Conservation (phyloP, 2,797 vertebrate genomes). For the Numenius phaeopus region DNA sequence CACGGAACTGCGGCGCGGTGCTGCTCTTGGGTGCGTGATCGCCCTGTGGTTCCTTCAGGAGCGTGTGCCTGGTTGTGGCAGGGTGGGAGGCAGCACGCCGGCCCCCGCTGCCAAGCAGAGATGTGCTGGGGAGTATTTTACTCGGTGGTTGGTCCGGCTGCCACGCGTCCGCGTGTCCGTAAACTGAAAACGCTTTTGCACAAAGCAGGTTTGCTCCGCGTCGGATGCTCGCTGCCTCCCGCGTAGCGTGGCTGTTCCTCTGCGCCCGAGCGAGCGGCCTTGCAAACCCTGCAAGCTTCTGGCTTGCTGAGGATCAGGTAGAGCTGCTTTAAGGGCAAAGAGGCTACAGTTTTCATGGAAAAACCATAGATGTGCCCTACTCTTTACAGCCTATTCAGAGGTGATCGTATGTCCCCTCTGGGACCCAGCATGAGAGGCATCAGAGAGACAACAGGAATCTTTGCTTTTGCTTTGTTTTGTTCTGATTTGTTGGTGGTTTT, state of each 20-base stretch:
- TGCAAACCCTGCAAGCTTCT: not conserved
- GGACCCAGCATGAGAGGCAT: not conserved
- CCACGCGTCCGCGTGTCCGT: fast-evolving
- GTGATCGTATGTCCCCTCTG: not conserved
- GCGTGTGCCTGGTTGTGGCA: not conserved
- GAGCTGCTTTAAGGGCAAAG: not conserved
- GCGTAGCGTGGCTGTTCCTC: not conserved
- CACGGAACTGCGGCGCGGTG: not conserved
- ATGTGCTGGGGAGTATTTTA: not conserved
- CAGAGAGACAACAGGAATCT: not conserved
- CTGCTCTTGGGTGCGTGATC: not conserved
- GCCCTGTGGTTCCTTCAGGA: not conserved
- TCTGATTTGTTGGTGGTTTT: not conserved
- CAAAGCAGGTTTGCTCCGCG: not conserved
- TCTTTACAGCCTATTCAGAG: not conserved
- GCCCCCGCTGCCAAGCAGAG: not conserved
- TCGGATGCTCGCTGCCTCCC: not conserved
- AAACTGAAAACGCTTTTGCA: not conserved
- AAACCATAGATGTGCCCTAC: not conserved
- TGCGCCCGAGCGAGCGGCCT: not conserved
- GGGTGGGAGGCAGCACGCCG: not conserved
- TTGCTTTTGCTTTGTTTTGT: no score
- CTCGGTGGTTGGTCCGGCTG: not conserved
- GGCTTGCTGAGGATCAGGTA: not conserved
- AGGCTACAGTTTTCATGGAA: not conserved